phyloP scores from a whole-genome alignment of 2,888 invertebrate species.

The Orgyia antiqua region DNA sequence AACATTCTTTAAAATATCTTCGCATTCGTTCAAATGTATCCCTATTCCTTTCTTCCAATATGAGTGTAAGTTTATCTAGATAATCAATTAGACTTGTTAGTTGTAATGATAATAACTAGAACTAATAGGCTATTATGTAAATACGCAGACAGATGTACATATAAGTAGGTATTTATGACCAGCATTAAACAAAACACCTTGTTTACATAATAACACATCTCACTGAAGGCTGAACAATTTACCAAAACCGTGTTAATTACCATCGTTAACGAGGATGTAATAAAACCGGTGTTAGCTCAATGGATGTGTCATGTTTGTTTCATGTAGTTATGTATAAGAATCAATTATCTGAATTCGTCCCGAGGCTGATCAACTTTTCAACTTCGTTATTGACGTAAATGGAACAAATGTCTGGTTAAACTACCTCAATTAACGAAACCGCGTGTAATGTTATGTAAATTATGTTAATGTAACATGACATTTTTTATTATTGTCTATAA shows the following conservation, averaged over 20 bases:
- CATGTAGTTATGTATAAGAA: conserved; percentile 19
- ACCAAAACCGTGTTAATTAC: conserved; percentile 48
- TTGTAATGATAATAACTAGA: neutral
- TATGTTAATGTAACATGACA: neutral
- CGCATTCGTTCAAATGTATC: conserved; percentile 15
- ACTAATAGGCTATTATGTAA: neutral
- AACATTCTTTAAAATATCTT: conserved; percentile 1
- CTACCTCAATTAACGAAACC: neutral
- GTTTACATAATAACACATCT: conserved; percentile 33
- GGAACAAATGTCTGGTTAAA: neutral
- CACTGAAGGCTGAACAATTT: conserved; percentile 49
- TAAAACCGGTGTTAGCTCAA: conserved; percentile 36
- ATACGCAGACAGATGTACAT: conserved; percentile 1
- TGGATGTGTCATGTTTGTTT: conserved; percentile 34
- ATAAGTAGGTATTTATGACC: too few relatives aligned
- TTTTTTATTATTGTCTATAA: too few relatives aligned
- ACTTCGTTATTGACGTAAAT: neutral
- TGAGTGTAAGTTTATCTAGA: conserved; percentile 43
- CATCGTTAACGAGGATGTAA: conserved; percentile 61
- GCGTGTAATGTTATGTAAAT: neutral
- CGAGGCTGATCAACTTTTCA: conserved; percentile 7
- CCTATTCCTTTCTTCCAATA: conserved; percentile 38
- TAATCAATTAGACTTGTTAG: neutral
- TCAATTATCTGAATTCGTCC: conserved; percentile 17
- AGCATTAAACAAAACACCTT: conserved; percentile 10